Evolutionary conservation across 2,888 invertebrate species (phyloP), one percentile per base, ranked within the genome.

Genomic region (Heliothis peltigera): DNA sequence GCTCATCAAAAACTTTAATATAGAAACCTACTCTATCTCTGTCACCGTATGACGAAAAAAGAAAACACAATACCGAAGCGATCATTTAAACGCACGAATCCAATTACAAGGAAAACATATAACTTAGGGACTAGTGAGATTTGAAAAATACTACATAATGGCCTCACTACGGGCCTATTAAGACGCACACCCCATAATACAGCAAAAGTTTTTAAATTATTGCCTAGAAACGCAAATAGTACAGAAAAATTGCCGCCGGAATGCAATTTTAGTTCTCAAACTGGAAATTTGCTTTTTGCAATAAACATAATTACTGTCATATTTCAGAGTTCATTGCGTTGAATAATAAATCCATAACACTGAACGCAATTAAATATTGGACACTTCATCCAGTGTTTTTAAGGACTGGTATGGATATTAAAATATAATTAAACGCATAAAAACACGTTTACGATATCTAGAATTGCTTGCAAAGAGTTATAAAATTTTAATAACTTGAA

Each of bases 171-270:
- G 28, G 18, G 7, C 22, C 65, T 28, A 64, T 70, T 70, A 73
- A 19, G 22, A 54, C 53, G 43, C 67, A 67, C 62, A 70, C 76
- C 66, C 65, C 49, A 25, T 71, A 79, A 78, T 74, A 58, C 28
- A 47, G 54, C 48, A 64, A 78, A 79, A 79, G 79, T 73, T 76
- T 82, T 73, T 74, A 83, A 86, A 86, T 86, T 82, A 84, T 74
- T 77, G 70, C 64, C 75, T 78, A 59, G 59, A 69, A 66, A 64
- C 70, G 66, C 77, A 84, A 86, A 83, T 82, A 84, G 72, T 82
- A 68, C 43, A 67, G 62, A 66, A 76, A 77, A 78, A 70, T 62
- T 35, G 48, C 32, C 48, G 64, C 51, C 59, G 48, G 66, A 66
- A 63, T 6, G 64, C 63, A 55, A 67, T 76, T 78, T 81, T 55